These are phyloP conservation scores for Drosophila longiperda DNA, from an alignment of 2,888 invertebrate genomes.

Conservation along the genomic window DNA sequence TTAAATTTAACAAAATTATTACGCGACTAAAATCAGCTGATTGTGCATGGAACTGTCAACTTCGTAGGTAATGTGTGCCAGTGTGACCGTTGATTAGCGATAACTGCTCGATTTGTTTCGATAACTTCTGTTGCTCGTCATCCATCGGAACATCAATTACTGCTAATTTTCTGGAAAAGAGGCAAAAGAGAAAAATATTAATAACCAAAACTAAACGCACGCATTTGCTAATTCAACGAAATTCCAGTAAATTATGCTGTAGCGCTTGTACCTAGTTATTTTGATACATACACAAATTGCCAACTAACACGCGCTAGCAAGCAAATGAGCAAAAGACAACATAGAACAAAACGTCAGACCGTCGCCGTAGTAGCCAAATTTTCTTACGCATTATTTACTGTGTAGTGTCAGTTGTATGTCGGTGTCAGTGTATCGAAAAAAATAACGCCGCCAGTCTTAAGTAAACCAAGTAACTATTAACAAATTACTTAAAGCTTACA, in stretches of 20 bases:
- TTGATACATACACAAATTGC: slow-evolving; percentile 18
- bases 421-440: slow-evolving; percentile 56
- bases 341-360: slow-evolving; percentile 47
- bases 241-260: slow-evolving; percentile 39
- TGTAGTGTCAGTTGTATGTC: slow-evolving; percentile 38
- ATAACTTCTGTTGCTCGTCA: slow-evolving; percentile 36
- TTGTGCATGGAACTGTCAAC: slow-evolving; percentile 17
- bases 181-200: slow-evolving; percentile 47
- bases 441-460: slow-evolving; percentile 47
- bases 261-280: slow-evolving; percentile 45
- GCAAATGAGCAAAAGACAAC: slow-evolving; percentile 43
- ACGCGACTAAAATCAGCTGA: slow-evolving; percentile 53
- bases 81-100: slow-evolving; percentile 25
- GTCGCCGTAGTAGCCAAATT: slow-evolving; percentile 61
- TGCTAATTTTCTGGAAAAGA: slow-evolving; percentile 60
- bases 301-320: slow-evolving; percentile 29
- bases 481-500: slow-evolving; percentile 16
- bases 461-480: slow-evolving; percentile 28
- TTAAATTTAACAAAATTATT: slow-evolving; percentile 38
- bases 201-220: slow-evolving; percentile 49
- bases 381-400: slow-evolving; percentile 62
- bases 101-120: slow-evolving; percentile 24
- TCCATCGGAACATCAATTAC: slow-evolving; percentile 59
- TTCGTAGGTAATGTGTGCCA: background rate
- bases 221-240: slow-evolving; percentile 36